These are phyloP conservation scores for Drosophila paranaensis DNA, from an alignment of 2,888 invertebrate genomes.

Conservation along the genomic window DNA sequence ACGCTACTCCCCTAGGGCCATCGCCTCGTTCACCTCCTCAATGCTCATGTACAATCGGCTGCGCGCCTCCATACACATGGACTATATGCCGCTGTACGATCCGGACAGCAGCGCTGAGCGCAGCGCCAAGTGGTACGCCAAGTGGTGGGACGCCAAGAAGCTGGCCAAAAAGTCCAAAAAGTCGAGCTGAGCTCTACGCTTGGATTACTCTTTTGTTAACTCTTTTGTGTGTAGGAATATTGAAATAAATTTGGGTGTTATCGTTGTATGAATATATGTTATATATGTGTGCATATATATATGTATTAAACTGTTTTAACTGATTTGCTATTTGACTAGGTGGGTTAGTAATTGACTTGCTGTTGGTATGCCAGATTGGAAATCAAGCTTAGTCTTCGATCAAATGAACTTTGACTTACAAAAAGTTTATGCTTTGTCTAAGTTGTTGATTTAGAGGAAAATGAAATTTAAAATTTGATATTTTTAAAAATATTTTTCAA, in stretches of 20 bases:
- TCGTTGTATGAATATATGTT: background rate
- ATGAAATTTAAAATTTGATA: too few species aligned
- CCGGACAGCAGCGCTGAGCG: constrained; percentile 76
- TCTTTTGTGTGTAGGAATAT: constrained; percentile 17
- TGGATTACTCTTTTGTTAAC: constrained; percentile 14
- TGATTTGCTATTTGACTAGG: background rate
- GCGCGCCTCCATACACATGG: constrained; percentile 86
- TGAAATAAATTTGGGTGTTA: constrained; percentile 41
- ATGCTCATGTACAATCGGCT: constrained; percentile 87
- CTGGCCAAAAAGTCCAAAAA: constrained; percentile 47
- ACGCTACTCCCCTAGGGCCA: constrained; percentile 83
- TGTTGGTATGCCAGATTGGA: too few species aligned
- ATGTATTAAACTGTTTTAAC: background rate
- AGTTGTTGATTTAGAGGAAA: background rate
- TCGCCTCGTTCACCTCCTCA: constrained; percentile 86
- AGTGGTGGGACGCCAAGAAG: constrained; percentile 79
- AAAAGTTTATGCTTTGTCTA: too few species aligned
- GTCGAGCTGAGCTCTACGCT: constrained; percentile 36
- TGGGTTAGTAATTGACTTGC: too few species aligned
- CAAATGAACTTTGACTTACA: too few species aligned
- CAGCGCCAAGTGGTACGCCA: constrained; percentile 83
- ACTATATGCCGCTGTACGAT: constrained; percentile 83
- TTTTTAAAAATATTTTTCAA: too few species aligned
- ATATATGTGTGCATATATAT: background rate
- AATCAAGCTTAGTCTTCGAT: too few species aligned